Conservation (phyloP, 1,140 invertebrate species). For the Chironomus tepperi region DNA sequence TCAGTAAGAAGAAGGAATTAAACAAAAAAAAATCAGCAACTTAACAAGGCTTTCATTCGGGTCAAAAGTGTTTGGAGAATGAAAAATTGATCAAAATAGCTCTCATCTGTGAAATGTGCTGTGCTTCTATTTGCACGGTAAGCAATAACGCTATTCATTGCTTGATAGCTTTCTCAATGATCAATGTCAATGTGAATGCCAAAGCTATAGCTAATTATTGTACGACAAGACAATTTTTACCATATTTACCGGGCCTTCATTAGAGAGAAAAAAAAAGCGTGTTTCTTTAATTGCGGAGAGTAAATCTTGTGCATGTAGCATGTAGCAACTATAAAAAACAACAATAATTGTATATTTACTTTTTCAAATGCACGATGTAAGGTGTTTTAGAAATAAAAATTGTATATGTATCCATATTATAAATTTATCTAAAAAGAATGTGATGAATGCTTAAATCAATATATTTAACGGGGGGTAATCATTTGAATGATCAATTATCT, state of each 20-base stretch:
- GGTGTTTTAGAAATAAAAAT: no score
- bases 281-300: constrained; percentile 2
- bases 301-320: background rate
- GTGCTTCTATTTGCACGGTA: background rate
- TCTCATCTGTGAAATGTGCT: background rate
- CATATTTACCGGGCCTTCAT: background rate
- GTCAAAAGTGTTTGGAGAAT: background rate
- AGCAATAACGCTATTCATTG: background rate
- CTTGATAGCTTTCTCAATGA: background rate
- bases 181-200: constrained; percentile 16
- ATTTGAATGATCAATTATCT: no score
- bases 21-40: no score
- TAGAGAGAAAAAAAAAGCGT: background rate
- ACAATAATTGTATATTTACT: no score
- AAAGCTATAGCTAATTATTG: background rate
- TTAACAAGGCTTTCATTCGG: background rate
- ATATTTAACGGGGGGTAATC: no score
- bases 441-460: no score
- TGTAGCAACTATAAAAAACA: no score
- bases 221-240: constrained; percentile 3
- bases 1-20: no score
- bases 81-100: background rate
- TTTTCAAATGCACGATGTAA: no score
- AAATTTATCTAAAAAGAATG: no score
- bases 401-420: no score